These are phyloP conservation scores for Prietella phreatophila DNA, from an alignment of 2,113 vertebrate genomes.

Conservation along the genomic window DNA sequence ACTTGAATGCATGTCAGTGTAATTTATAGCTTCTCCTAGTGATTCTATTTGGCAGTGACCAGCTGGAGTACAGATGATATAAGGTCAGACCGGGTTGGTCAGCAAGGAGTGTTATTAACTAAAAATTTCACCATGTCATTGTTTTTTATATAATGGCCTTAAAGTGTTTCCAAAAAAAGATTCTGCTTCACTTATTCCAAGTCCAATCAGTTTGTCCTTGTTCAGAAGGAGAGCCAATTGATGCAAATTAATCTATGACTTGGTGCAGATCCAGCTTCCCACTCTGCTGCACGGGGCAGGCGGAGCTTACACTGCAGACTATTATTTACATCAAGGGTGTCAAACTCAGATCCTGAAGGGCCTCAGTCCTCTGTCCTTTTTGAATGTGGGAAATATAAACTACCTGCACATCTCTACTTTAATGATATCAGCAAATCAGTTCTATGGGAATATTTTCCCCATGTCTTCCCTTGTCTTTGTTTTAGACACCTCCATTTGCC, in stretches of 20 bases:
- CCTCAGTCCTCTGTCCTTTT: not conserved
- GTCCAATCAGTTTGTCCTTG: conserved; percentile 28
- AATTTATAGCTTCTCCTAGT: conserved; percentile 2
- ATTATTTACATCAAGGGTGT: conserved; percentile 24
- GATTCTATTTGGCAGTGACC: not conserved
- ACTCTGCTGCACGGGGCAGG: conserved; percentile 23
- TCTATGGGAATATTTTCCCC: not conserved
- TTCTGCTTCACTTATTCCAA: conserved; percentile 16
- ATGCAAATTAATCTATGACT: conserved; percentile 27
- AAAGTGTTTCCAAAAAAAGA: not conserved
- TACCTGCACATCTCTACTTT: not conserved
- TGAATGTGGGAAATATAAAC: not conserved
- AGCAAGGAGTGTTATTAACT: not conserved
- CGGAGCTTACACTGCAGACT: conserved; percentile 31
- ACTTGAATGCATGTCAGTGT: not conserved
- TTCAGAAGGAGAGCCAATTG: conserved; percentile 15
- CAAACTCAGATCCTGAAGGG: not conserved
- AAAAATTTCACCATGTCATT: not conserved
- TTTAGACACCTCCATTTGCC: not conserved
- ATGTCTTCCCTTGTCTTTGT: not conserved
- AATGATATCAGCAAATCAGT: not conserved
- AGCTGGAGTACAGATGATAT: not conserved
- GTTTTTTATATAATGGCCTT: not conserved
- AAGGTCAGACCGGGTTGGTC: not conserved
- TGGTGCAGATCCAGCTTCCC: conserved; percentile 40